A percentile compares a stretch with the other conserved stretches of the same genome.
These are phyloP conservation scores for Tringa solitaria DNA, from an alignment of 2,113 vertebrate species.

Conservation along the genomic window DNA sequence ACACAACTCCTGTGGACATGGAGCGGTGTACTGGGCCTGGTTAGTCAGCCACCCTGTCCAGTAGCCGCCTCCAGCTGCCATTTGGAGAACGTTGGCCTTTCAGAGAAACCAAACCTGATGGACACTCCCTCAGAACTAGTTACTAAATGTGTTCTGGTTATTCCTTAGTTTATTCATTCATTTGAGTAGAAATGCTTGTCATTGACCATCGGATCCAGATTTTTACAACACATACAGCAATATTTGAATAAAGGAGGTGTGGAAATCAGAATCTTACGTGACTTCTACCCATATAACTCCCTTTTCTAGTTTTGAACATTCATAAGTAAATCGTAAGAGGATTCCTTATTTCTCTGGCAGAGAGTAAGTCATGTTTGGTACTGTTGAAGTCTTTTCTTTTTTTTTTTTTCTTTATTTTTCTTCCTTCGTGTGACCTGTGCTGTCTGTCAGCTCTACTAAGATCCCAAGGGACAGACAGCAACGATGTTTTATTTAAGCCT, in stretches of 20 bases:
- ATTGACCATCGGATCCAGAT: neutral
- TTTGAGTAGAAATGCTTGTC: neutral
- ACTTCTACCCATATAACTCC: neutral
- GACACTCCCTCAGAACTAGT: neutral
- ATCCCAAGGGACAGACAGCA: neutral
- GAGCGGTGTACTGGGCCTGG: neutral
- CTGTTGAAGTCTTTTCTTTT: neutral
- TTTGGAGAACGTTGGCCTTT: neutral
- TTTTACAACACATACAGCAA: neutral
- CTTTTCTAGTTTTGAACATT: neutral
- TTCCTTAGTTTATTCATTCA: neutral
- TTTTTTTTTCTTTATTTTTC: neutral
- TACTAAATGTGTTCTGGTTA: neutral
- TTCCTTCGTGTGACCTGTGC: neutral
- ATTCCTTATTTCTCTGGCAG: neutral
- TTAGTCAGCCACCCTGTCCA: neutral
- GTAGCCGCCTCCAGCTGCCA: neutral
- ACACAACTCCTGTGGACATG: rapidly evolving
- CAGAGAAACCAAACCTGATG: neutral
- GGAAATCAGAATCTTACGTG: neutral
- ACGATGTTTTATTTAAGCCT: neutral
- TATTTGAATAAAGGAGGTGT: neutral
- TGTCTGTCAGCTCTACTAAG: neutral
- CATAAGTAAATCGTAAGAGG: neutral
- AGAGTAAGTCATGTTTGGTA: neutral